Base-by-base conservation (phyloP, 2,113 vertebrate genomes). In the Brevimyrus niger region DNA sequence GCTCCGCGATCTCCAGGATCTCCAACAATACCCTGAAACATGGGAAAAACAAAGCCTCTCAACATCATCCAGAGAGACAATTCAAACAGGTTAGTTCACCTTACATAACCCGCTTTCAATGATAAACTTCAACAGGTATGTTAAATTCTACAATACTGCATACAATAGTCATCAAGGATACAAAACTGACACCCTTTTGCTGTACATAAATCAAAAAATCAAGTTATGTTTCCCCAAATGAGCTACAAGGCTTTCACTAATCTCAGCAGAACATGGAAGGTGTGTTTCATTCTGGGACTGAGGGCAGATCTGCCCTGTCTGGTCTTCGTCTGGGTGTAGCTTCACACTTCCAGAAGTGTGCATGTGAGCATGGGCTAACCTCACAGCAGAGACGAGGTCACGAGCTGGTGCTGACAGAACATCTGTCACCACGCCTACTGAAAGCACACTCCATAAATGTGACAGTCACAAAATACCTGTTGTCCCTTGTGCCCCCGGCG, bases 1-100 rank as follows among this genome's bases (percentile, higher is more conserved):
- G 88, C 0, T 89, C 96, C 96, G 31, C 89, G 93, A 69, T 96
- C 95, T 88, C 96, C 96, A 87, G 96, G 93, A 94, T 97, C 95
- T 91, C 96, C 96, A 23, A 96, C 90, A 92, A 96, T 93, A 15
- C 96, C 96, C 96, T 97, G 92, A 91, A 83, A 91, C 58, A 88
- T 35, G 27, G 53, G 85, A 90, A 3, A 86, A 38, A 19, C 4
- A 21, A 47, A 80, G 2, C 15, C 13, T 10, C 13, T 31, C 48
- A 53, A 46, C 35, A n/a, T 61, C 21, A 44, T 4, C 35, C 46
- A 50, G 23, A 53, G 48, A 35, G 31, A 15, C 31, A 5, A 11
- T 21, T 53, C 31, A 11, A 55, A 87, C 27, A 27, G 50, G 50
- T 38, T 4, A 51, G 19, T 35, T 55, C 85, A 53, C 19, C 21